Conservation (phyloP, 2,113 vertebrate genomes). For the Equus przewalskii region DNA sequence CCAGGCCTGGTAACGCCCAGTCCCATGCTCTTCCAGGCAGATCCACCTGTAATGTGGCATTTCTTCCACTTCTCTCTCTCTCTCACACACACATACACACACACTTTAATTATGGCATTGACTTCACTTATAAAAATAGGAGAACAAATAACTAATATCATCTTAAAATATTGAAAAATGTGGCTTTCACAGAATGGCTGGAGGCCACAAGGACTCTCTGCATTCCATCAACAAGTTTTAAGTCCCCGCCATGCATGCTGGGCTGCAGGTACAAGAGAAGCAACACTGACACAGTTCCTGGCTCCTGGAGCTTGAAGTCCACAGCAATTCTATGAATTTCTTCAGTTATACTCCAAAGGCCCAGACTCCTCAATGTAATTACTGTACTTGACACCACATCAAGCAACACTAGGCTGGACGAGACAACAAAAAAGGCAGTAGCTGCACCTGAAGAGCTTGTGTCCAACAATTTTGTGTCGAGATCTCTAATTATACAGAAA, state of each 20-base stretch:
- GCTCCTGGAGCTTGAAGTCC: background rate
- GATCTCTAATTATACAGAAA: background rate
- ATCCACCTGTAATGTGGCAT: no score
- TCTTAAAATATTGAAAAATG: background rate
- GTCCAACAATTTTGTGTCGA: background rate
- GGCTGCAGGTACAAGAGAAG: background rate
- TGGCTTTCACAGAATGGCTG: background rate
- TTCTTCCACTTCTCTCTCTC: background rate
- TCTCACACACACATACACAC: background rate
- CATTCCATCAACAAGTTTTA: background rate
- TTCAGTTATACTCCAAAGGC: background rate
- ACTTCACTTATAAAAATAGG: background rate
- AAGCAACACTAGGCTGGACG: background rate
- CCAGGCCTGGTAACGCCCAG: background rate
- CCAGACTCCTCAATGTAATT: background rate
- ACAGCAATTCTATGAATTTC: background rate
- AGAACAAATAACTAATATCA: background rate
- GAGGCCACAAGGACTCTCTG: background rate
- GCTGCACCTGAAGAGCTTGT: background rate
- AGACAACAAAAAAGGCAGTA: background rate
- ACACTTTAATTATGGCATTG: background rate
- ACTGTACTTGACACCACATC: no score
- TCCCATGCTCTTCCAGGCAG: no score
- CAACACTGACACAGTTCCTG: background rate
- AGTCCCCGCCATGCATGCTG: background rate